phyloP scores from a whole-genome alignment of 1,140 invertebrate genomes.

The Drosophila seguyi region DNA sequence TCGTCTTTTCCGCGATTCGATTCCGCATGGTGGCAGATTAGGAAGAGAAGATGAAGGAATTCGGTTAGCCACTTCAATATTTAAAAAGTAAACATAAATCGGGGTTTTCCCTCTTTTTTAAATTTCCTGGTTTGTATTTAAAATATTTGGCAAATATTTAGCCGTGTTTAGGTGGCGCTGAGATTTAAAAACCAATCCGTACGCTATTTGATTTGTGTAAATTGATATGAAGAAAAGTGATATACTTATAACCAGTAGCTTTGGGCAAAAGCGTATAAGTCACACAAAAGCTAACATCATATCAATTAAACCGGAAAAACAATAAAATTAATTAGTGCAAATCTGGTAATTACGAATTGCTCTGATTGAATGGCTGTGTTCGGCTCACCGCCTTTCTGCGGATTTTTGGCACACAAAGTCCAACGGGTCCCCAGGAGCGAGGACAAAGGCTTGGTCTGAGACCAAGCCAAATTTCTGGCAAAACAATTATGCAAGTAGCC shows the following conservation, averaged over 20 bases:
- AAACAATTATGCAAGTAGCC: constrained; percentile 39
- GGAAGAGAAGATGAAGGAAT: neutral
- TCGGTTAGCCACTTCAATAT: neutral
- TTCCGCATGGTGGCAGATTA: constrained; percentile 28
- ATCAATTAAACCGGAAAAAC: neutral
- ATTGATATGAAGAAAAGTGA: neutral
- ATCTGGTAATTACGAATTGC: neutral
- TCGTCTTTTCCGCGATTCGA: constrained; percentile 13
- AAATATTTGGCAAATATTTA: no score
- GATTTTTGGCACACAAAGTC: neutral
- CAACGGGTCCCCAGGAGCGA: neutral
- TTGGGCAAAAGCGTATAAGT: neutral
- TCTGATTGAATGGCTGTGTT: neutral
- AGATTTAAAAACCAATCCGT: neutral
- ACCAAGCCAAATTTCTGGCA: constrained; percentile 8
- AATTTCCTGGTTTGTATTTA: neutral
- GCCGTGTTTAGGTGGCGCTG: no score
- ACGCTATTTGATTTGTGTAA: neutral
- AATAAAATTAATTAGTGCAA: neutral
- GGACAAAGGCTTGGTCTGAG: neutral
- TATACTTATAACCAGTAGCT: neutral
- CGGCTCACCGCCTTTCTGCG: neutral
- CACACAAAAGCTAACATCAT: neutral
- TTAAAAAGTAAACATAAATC: neutral
- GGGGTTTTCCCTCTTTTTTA: neutral